A percentile compares a stretch with the other conserved stretches of the same genome.
These are phyloP conservation scores for Drosophila paracracens DNA, from an alignment of 2,888 invertebrate genomes.

Conservation along the genomic window DNA sequence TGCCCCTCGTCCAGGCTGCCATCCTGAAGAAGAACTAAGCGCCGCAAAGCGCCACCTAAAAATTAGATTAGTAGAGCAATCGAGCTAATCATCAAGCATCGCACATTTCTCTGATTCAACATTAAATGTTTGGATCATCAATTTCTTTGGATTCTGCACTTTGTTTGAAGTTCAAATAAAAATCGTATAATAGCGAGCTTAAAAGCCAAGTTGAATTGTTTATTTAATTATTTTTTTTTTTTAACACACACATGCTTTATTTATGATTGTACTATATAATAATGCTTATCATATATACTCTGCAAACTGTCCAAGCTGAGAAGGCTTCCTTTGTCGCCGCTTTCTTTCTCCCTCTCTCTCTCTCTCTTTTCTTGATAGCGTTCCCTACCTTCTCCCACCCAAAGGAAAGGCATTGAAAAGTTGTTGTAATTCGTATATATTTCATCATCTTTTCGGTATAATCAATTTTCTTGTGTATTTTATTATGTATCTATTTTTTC, in stretches of 20 bases:
- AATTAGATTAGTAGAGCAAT: slow-evolving; percentile 5
- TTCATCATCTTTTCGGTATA: slow-evolving; percentile 72
- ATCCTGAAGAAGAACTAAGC: slow-evolving; percentile 79
- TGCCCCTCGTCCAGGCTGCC: slow-evolving; percentile 84
- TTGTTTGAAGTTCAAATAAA: slow-evolving; percentile 70
- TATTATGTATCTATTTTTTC: slow-evolving; percentile 59
- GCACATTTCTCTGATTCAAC: slow-evolving; percentile 27
- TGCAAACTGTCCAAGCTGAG: slow-evolving; percentile 4
- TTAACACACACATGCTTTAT: slow-evolving; percentile 10
- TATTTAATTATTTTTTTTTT: slow-evolving; percentile 17
- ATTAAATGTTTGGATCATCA: slow-evolving; percentile 17
- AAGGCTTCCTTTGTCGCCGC: slow-evolving; percentile 5
- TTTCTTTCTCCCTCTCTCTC: not conserved
- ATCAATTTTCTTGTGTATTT: slow-evolving; percentile 68
- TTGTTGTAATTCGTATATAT: slow-evolving; percentile 78
- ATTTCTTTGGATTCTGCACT: slow-evolving; percentile 46
- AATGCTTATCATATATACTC: slow-evolving; percentile 20
- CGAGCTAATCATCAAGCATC: not conserved
- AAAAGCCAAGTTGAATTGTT: slow-evolving; percentile 28
- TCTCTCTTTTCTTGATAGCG: not conserved
- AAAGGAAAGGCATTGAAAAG: slow-evolving; percentile 75
- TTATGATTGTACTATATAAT: slow-evolving; percentile 21
- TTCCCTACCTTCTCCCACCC: slow-evolving; percentile 66
- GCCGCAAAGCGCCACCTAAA: not conserved
- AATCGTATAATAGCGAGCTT: slow-evolving; percentile 75